Evolutionary conservation across 2,888 invertebrate species (phyloP).

Genomic region (Ryuthela nishihirai): DNA sequence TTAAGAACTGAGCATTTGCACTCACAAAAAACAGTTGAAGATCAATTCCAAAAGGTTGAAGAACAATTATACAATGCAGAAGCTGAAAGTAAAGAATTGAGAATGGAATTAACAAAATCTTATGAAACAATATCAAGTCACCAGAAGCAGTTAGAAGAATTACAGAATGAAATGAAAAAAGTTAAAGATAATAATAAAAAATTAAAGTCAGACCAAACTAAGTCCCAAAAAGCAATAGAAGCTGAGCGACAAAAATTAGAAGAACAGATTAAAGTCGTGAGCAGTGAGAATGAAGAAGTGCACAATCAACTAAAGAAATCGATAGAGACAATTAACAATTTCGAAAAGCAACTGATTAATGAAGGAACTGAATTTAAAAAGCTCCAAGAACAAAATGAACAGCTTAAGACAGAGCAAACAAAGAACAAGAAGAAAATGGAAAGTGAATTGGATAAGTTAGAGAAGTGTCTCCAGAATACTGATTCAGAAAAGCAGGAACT

Average conservation of each 20-base stretch:
- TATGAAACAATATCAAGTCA: constrained; percentile 9
- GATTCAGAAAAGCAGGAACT: constrained; percentile 42
- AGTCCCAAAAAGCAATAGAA: constrained; percentile 18
- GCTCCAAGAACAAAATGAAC: constrained; percentile 22
- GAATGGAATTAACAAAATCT: constrained; percentile 20
- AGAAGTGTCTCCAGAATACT: constrained; percentile 26
- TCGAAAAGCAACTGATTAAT: constrained; percentile 14
- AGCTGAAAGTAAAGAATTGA: constrained; percentile 22
- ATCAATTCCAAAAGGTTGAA: constrained; percentile 27
- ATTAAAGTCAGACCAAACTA: constrained; percentile 20
- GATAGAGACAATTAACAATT: constrained; percentile 10
- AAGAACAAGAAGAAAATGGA: constrained; percentile 18
- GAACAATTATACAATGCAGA: constrained; percentile 19
- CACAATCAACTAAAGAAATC: constrained; percentile 23
- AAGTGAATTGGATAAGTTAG: constrained; percentile 17
- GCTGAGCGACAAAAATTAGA: constrained; percentile 20
- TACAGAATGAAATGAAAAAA: constrained; percentile 17
- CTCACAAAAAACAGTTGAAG: constrained; percentile 29
- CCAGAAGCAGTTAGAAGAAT: constrained; percentile 20
- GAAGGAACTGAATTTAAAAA: constrained; percentile 32
- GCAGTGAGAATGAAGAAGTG: constrained; percentile 25
- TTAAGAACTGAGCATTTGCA: constrained; percentile 17
- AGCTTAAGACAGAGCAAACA: constrained; percentile 11
- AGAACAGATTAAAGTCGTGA: constrained; percentile 21
- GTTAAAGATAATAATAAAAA: constrained; percentile 24